Evolutionary conservation across 2,888 invertebrate species (phyloP), one percentile per base, ranked within the genome.

Genomic region (Mesoligia furuncula): DNA sequence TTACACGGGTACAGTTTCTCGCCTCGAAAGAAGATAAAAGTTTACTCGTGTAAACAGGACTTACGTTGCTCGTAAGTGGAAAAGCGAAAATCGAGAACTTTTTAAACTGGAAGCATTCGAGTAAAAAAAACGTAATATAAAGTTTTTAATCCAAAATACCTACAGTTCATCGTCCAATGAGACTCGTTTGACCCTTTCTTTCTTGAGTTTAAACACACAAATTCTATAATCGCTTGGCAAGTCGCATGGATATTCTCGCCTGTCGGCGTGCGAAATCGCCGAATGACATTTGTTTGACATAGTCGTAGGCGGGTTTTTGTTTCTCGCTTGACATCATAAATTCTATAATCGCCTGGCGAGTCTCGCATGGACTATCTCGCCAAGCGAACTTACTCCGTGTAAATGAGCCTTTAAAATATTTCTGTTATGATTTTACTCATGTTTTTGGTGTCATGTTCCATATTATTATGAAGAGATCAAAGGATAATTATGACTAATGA

Each of bases 381-480:
- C 24, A 8, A 7, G 27, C 62, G 42, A 68, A 0, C 15, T 48
- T 15, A 5, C 6, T 9, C 9, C 27, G 8, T 74, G 51, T 79
- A 80, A 80, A 67, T 2, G 6, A 36, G 5, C 27, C 27, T 80
- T 73, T 2, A n/a, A 0, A 54, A 15, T 51, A 62, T 77, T 77
- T 51, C 27, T 74, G 68, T 71, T 72, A 84, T 15, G 15, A 67
- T 64, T 59, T 57, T 7, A 48, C 66, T 61, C 59, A 39, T 65
- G 27, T 62, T 61, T 3, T 45, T 45, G 51, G 79, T 79, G 73
- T 84, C 70, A 64, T 27, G 27, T 82, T 75, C 8, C 74, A 61
- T 31, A 45, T 79, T 83, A 69, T 48, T n/a, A 79, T 75, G 68
- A 82, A 83, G 66, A 74, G 79, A 83, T 81, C 83, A 81, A 81